A percentile compares a stretch with the other conserved stretches of the same genome.
Evolutionary conservation across 2,113 vertebrate species (phyloP).

Genomic region (Carassius carassius): DNA sequence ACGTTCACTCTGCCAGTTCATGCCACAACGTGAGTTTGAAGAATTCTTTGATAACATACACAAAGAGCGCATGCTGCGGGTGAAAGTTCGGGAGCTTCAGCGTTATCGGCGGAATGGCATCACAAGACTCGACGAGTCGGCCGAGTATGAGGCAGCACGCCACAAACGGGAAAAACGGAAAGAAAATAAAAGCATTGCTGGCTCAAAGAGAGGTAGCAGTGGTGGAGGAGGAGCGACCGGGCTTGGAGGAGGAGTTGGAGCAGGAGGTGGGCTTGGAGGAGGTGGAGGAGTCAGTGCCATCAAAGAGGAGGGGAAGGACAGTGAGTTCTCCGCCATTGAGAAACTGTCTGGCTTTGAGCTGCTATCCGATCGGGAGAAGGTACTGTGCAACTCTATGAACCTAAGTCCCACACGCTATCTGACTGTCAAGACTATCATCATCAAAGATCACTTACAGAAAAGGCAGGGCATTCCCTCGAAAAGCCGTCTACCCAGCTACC

Average conservation of each 20-base stretch:
- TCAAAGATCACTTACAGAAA: constrained; percentile 96
- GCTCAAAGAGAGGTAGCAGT: constrained; percentile 77
- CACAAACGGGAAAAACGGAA: constrained; percentile 95
- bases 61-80: constrained; percentile 88
- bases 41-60: constrained; percentile 97
- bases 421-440: constrained; percentile 97
- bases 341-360: constrained; percentile 92
- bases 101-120: constrained; percentile 94
- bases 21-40: constrained; percentile 93
- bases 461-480: constrained; percentile 94
- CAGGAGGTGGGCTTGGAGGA: constrained; percentile 62
- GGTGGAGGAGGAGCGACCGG: constrained; percentile 61
- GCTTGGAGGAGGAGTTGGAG: constrained; percentile 64
- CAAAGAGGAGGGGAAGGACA: constrained; percentile 88
- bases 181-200: constrained; percentile 84
- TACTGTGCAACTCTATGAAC: constrained; percentile 90
- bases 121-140: constrained; percentile 90
- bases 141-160: constrained; percentile 91
- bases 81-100: constrained; percentile 94
- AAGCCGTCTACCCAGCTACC: constrained; percentile 91
- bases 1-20: constrained; percentile 92
- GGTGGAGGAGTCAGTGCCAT: constrained; percentile 67
- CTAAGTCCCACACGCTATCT: constrained; percentile 91
- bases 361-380: constrained; percentile 92
- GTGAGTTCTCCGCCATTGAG: constrained; percentile 92